Evolutionary conservation across 2,797 vertebrate genomes (phyloP).

Genomic region (Ciconia nigra): DNA sequence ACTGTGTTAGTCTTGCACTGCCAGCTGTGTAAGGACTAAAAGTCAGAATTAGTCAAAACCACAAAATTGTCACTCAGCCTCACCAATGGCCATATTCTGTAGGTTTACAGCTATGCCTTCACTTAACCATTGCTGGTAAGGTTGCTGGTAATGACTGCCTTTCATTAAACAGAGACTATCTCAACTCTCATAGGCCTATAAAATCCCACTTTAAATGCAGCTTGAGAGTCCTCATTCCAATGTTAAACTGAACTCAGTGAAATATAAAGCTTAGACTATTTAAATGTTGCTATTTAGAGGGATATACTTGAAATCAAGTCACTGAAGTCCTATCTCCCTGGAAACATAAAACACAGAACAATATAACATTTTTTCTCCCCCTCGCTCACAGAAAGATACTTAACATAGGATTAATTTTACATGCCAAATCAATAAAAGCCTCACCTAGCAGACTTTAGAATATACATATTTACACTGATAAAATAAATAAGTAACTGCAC

Average conservation of each 20-base stretch:
- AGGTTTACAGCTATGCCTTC: background rate
- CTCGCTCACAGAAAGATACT: background rate
- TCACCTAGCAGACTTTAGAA: background rate
- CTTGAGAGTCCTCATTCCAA: background rate
- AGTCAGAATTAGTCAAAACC: background rate
- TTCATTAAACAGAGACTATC: background rate
- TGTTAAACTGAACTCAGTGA: background rate
- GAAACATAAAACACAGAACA: slow-evolving; percentile 52
- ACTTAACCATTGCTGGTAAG: background rate
- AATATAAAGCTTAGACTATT: slow-evolving; percentile 2
- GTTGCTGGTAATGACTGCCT: too few relatives aligned
- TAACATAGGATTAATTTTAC: background rate
- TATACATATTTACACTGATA: background rate
- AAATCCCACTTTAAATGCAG: background rate
- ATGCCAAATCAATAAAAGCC: background rate
- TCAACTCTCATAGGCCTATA: background rate
- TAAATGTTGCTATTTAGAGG: slow-evolving; percentile 39
- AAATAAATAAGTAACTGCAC: background rate
- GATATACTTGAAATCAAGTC: slow-evolving; percentile 19
- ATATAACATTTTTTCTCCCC: background rate
- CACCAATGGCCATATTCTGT: background rate
- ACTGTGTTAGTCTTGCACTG: background rate
- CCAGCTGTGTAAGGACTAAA: background rate
- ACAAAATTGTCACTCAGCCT: background rate
- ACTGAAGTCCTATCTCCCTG: slow-evolving; percentile 36